phyloP scores from a whole-genome alignment of 2,797 vertebrate genomes.

The Thamnophis elegans region DNA sequence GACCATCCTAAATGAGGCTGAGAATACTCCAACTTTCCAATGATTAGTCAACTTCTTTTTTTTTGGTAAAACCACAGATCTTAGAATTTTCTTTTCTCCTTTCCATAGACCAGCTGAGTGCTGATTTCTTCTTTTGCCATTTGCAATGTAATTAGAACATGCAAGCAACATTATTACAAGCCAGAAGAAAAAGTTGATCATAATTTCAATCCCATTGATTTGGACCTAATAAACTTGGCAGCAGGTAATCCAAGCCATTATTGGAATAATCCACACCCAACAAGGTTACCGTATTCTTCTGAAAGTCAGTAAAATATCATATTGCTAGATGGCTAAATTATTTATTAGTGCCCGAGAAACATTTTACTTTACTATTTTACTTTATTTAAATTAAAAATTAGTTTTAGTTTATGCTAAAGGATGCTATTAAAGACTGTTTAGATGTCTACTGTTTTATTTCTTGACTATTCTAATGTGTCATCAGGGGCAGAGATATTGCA shows the following conservation, averaged over 20 bases:
- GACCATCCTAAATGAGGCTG: background rate
- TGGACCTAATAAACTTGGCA: background rate
- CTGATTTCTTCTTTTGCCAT: background rate
- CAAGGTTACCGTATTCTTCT: background rate
- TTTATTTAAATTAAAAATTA: conserved; percentile 5
- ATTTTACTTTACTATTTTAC: background rate
- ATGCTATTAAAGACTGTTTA: background rate
- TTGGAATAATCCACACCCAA: background rate
- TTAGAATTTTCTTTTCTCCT: background rate
- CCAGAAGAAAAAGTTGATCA: background rate
- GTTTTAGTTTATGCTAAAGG: background rate
- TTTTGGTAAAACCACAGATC: background rate
- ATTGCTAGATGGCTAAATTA: background rate
- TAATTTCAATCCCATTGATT: background rate
- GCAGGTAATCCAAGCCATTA: background rate
- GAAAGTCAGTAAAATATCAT: background rate
- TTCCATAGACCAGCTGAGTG: background rate
- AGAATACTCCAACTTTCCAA: background rate
- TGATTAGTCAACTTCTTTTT: background rate
- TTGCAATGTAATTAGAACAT: background rate
- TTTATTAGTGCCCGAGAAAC: background rate
- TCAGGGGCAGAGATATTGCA: background rate
- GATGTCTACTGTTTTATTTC: background rate
- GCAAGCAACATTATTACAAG: background rate
- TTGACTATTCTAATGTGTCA: background rate